Conservation (phyloP, 2,888 invertebrate genomes). For the Oxycera nigricornis region DNA sequence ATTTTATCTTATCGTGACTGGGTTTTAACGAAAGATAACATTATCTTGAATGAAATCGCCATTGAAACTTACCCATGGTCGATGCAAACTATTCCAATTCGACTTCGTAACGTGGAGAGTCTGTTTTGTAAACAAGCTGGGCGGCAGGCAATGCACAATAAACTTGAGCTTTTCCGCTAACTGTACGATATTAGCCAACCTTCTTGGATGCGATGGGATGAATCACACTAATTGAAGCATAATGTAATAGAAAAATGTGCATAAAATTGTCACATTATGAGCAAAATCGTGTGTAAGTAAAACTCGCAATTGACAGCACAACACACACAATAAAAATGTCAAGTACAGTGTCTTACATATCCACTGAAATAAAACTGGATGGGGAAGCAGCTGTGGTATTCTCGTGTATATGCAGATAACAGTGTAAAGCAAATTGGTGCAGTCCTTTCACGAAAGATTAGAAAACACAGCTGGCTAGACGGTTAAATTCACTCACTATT, state of each 20-base stretch:
- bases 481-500: no score
- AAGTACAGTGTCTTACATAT: no score
- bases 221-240: neutral
- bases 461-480: no score
- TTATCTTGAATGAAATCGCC: neutral
- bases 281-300: neutral
- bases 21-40: constrained; percentile 2
- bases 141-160: no score
- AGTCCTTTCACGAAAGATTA: neutral
- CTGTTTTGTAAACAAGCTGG: constrained; percentile 29
- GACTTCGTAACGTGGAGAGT: neutral
- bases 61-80: constrained; percentile 33
- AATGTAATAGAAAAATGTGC: neutral
- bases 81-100: neutral
- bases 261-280: neutral
- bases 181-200: no score
- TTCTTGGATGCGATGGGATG: neutral
- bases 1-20: constrained; percentile 27
- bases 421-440: neutral
- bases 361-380: no score
- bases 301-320: constrained; percentile 3
- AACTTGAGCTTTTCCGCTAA: no score
- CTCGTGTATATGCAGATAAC: neutral
- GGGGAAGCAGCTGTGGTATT: neutral
- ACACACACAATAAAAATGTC: no score